A percentile compares a stretch with the other conserved stretches of the same genome.
These are phyloP conservation scores for Sarcophilus harrisii DNA, from an alignment of 2,797 vertebrate genomes.

Conservation along the genomic window DNA sequence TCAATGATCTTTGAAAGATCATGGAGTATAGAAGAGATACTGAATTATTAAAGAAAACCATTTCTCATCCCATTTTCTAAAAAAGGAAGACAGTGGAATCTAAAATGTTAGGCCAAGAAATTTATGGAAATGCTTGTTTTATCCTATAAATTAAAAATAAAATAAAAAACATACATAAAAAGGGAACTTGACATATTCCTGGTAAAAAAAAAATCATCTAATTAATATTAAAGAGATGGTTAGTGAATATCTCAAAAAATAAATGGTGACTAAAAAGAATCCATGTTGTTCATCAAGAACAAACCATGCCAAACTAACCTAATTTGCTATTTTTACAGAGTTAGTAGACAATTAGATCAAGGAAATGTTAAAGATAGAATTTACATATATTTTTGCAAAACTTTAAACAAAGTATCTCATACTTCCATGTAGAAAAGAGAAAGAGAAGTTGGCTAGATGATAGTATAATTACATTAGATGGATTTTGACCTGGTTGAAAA, in stretches of 20 bases:
- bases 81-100: not conserved
- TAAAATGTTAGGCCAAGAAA: not conserved
- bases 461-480: not conserved
- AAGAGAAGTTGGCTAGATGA: not conserved
- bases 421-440: not conserved
- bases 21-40: not conserved
- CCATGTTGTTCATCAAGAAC: not conserved
- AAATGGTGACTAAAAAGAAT: not conserved
- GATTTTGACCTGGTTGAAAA: not conserved
- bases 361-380: not conserved
- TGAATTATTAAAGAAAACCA: not conserved
- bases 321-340: not conserved
- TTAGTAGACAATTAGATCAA: not conserved
- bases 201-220: not conserved
- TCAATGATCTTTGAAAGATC: not conserved
- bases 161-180: not conserved
- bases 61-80: not conserved
- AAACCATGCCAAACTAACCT: not conserved
- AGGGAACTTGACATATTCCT: not conserved
- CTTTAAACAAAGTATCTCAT: not conserved
- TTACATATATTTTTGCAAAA: not conserved
- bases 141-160: not conserved
- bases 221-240: not conserved
- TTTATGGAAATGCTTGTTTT: not conserved
- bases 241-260: not conserved